Evolutionary conservation across 1,140 invertebrate species (phyloP), one percentile per base, ranked within the genome.

Genomic region (Leguminivora glycinivorella): DNA sequence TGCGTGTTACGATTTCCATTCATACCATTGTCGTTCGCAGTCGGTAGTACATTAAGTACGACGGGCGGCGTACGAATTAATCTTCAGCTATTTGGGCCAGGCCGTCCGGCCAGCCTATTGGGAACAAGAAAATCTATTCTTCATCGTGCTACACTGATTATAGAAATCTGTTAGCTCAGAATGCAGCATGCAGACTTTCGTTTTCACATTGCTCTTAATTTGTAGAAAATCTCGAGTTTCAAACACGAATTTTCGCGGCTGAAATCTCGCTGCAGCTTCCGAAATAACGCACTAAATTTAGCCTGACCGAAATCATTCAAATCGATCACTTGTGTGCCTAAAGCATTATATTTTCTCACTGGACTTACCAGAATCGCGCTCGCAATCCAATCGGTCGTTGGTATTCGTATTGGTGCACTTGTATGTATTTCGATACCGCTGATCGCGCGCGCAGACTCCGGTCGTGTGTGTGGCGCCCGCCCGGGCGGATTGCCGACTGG

Each of bases 401-500:
- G 83, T 77, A 75, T 84, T 81, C 82, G 82, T 86, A 79, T 82
- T 88, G 84, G 85, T 87, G 87, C 85, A 89, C 85, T 52, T 87
- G 86, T 83, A 84, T 83, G 24, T 81, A 79, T 84, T 78, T 79
- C 75, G 75, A 80, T 74, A 82, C 81, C 80, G 75, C 70, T 76
- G 73, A 81, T 81, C 88, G 88, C 86, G 80, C 72, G 88, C 88
- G 84, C 86, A 85, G 87, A 89, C 81, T 81, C 87, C 82, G 87
- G 88, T 88, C 88, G 70, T 68, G 69, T 68, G 88, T 89, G 87
- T 87, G 86, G 89, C 89, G 84, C 89, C 89, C 87, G 89, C 89
- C 86, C 89, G 89, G 89, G 89, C 89, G 89, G 87, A 81, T 73
- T 84, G 88, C 87, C 88, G 86, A 90, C 87, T 88, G 87, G 73